Conservation (phyloP, 2,888 invertebrate genomes). For the Yponomeuta sedellus region DNA sequence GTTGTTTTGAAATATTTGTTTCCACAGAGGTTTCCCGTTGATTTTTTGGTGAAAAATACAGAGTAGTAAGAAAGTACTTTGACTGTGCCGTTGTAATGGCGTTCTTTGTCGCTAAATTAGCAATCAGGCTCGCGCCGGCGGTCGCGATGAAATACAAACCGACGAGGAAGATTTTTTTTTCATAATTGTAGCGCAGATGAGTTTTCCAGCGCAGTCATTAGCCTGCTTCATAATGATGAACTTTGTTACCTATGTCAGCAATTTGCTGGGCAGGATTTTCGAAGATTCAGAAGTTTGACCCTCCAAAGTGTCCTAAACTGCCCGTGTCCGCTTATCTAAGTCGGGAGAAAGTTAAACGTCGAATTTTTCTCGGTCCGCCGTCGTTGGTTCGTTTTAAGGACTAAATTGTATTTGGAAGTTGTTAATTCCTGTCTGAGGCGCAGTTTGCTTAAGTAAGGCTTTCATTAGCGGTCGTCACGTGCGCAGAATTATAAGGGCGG, state of each 20-base stretch:
- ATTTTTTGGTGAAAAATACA: background rate
- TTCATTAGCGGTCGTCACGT: slow-evolving; percentile 71
- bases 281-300: background rate
- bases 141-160: slow-evolving; percentile 21
- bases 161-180: slow-evolving; percentile 31
- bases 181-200: slow-evolving; percentile 65
- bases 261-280: background rate
- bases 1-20: background rate
- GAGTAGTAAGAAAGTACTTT: background rate
- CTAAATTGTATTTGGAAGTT: slow-evolving; percentile 71
- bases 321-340: background rate
- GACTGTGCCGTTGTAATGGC: slow-evolving; percentile 24
- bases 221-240: background rate
- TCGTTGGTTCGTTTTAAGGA: slow-evolving; percentile 52
- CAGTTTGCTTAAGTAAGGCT: slow-evolving; percentile 67
- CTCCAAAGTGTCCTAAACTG: background rate
- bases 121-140: slow-evolving; percentile 47
- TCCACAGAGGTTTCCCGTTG: background rate
- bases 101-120: slow-evolving; percentile 69
- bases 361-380: slow-evolving; percentile 43
- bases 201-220: slow-evolving; percentile 33
- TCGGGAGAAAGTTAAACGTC: slow-evolving; percentile 44
- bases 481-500: slow-evolving; percentile 55
- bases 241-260: background rate
- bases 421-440: slow-evolving; percentile 65